Evolutionary conservation across 1,140 invertebrate species (phyloP), one percentile per base, ranked within the genome.

Genomic region (Tetragnatha versicolor): DNA sequence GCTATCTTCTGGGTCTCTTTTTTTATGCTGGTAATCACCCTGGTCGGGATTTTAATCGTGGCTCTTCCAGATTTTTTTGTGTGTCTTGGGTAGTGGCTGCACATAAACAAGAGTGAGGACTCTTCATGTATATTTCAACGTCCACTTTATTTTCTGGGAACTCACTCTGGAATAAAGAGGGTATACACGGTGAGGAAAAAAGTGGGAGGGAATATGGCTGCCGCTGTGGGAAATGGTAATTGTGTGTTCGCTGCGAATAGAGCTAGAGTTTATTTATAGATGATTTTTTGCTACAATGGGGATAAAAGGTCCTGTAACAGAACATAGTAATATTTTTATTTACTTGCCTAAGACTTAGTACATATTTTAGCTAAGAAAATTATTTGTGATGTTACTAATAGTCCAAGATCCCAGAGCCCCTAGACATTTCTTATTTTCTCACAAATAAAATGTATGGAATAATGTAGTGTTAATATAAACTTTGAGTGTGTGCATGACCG

Each of bases 111-210:
- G 51, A 27, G 3, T 25, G 47, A 39, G 25, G 66, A 45, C 20
- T 25, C 53, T 37, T 73, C 69, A 73, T 73, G 35, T 73, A 73
- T 73, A 73, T 73, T 73, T 73, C 35, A 73, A 29, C 9, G 14
- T n/a, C 29, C 47, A n/a, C 55, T 55, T 70, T 53, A 70, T 70
- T 55, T 70, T 53, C 35, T 37, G 25, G 22, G 47, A 25, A 2
- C 47, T 3, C n/a, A 17, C 45, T 49, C 39, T 70, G 53, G 55
- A 70, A 70, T 70, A 70, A 51, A 53, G 27, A 17, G 12, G 12
- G 35, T n/a, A 42, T 22, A 2, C 9, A 22, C 9, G n/a, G n/a
- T 53, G 37, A n/a, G 10, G 33, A 65, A 65, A 65, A 65, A 61
- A n/a, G 20, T 31, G 12, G 61, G 14, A 31, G 7, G 7, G 42